Conservation (phyloP, 2,797 vertebrate genomes). For the Enteromius unitaeniatus region DNA sequence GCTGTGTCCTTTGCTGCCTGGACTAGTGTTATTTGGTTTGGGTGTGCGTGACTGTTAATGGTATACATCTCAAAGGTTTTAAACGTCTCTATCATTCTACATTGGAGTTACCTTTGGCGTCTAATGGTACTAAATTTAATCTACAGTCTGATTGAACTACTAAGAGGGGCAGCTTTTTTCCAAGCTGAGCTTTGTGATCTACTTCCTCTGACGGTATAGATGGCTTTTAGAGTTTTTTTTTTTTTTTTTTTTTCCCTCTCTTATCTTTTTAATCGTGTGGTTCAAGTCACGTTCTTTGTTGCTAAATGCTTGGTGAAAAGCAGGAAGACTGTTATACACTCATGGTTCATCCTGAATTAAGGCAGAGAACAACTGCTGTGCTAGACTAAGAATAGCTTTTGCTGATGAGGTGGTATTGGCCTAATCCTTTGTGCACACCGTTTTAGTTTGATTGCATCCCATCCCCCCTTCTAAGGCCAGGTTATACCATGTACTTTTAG, state of each 20-base stretch:
- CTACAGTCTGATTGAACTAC: background rate
- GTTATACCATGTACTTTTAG: background rate
- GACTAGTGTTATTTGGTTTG: background rate
- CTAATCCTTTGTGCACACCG: constrained; percentile 53
- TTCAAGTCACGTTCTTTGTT: constrained; percentile 3
- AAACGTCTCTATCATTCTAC: background rate
- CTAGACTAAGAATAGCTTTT: constrained; percentile 58
- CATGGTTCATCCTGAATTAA: constrained; percentile 32
- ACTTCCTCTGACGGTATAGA: background rate
- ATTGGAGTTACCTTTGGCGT: background rate
- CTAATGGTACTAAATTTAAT: background rate
- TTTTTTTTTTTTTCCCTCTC: background rate
- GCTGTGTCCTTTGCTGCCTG: constrained; percentile 16
- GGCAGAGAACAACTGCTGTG: constrained; percentile 49
- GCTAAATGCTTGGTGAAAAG: constrained; percentile 6
- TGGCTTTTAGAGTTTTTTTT: background rate
- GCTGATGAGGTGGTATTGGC: constrained; percentile 56
- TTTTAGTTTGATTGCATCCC: constrained; percentile 32
- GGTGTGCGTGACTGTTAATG: background rate
- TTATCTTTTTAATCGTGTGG: background rate
- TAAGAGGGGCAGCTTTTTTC: background rate
- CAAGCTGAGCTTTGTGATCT: background rate
- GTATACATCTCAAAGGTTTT: background rate
- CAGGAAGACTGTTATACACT: constrained; percentile 19
- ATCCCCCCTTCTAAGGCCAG: background rate